Evolutionary conservation across 2,797 vertebrate species (phyloP), one percentile per base, ranked within the genome.

Genomic region (Chelonia mydas): DNA sequence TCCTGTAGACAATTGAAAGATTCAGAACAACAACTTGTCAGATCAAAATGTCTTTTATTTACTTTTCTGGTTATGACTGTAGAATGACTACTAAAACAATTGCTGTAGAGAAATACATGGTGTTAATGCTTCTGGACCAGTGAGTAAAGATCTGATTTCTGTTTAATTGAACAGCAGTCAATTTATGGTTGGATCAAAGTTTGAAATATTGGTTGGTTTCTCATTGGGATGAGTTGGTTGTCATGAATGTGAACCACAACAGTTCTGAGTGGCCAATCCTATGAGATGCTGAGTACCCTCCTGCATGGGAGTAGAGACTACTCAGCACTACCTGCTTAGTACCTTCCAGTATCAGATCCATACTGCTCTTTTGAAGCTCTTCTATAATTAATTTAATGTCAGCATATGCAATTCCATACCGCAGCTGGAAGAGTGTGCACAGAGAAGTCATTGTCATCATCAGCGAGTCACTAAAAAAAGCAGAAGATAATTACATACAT

Each of bases 121-220:
- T 94, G 92, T 95, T 97, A 90, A 94, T 87, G 80, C 83, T 86
- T 95, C 95, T 91, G 83, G 55, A 94, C 86, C 88, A 37, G 68
- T 96, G 94, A 98, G 82, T 95, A 96, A 97, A 96, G 96, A 96
- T 86, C 96, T 98, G 94, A 96, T 98, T 97, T 96, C 95, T 95
- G 88, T 93, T 93, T 97, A 97, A 97, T 91, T 98, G 97, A 97
- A 87, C 86, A 87, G 57, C 91, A 95, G 96, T 90, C 96, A 92
- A 72, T 97, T 97, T 92, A 93, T 2, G 2, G 97, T 93, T 96
- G 95, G 83, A 94, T 96, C 90, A 90, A 90, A 93, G 65, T 89
- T 93, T 93, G 89, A 92, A 87, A 89, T 3, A 9, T 54, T 21
- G 33, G 68, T 47, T 95, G 92, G 16, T 90, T 92, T 95, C 85